phyloP scores from a whole-genome alignment of 2,797 vertebrate species.

The Atherinosoma microstoma region DNA sequence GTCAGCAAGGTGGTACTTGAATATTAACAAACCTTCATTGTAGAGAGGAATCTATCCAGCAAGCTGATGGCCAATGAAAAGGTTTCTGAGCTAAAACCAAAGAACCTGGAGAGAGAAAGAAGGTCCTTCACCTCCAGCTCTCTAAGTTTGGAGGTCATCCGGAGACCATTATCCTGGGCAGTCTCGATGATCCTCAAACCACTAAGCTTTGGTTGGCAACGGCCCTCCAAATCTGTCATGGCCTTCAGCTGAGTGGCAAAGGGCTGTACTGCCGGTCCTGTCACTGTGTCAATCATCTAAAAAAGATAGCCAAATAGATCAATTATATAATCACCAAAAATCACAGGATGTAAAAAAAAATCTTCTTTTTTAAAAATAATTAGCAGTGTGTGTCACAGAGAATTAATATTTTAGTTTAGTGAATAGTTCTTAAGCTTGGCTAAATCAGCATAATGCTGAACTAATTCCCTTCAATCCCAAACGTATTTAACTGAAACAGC shows the following conservation, averaged over 20 bases:
- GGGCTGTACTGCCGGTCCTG: constrained; percentile 74
- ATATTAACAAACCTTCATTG: constrained; percentile 90
- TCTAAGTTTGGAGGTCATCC: constrained; percentile 90
- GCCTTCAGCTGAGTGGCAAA: constrained; percentile 87
- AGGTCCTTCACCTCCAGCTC: constrained; percentile 96
- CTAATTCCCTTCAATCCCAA: neutral
- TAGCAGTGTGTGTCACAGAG: neutral
- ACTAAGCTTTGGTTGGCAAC: constrained; percentile 90
- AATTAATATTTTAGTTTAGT: neutral
- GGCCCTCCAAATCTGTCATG: constrained; percentile 88
- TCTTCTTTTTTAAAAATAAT: neutral
- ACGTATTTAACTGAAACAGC: neutral
- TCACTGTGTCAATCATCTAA: constrained; percentile 92
- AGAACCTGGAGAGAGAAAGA: constrained; percentile 94
- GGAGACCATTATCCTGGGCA: constrained; percentile 91
- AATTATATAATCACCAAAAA: constrained; percentile 1
- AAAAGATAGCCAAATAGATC: neutral
- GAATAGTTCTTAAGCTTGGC: neutral
- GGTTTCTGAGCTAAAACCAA: constrained; percentile 91
- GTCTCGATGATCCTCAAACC: constrained; percentile 91
- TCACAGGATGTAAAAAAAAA: neutral
- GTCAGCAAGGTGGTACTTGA: neutral
- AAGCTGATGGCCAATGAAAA: constrained; percentile 93
- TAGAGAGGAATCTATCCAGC: constrained; percentile 93
- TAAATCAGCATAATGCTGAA: neutral